Base-by-base conservation (phyloP, 2,888 invertebrate genomes). In the Plutella xylostella region DNA sequence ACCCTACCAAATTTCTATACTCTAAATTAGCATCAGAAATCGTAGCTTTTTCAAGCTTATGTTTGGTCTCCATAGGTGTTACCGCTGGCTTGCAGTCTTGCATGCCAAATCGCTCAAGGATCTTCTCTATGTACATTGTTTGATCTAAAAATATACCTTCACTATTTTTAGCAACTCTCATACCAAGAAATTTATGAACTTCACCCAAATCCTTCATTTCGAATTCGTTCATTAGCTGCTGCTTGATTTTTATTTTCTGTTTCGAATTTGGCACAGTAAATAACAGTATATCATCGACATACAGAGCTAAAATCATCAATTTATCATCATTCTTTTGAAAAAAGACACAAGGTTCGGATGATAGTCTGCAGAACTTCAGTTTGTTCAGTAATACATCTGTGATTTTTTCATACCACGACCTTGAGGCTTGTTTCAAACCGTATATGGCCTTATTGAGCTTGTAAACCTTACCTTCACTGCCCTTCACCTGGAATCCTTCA, bases 281-380 rank as follows among this genome's bases (percentile, higher is more conserved):
- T 18, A 41, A 41, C n/a, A n/a, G n/a, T n/a, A n/a, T n/a, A 41
- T 41, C 41, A 30, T 41, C 41, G 18, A 41, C 41, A 41, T 41
- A 41, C 3, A 41, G 5, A 17, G 17, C 11, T 30, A 41, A n/a
- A 12, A 41, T 30, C 18, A 14, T 41, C 17, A 18, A 4, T 4
- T 11, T 11, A 14, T 17, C 41, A 6, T 17, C 12, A 41, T 12
- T 18, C 18, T 4, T 30, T 28, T 4, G 9, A 41, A 15, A 41
- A 12, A 41, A 17, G n/a, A n/a, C n/a, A 30, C 41, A 41, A 4
- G 41, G 41, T 28, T 41, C 41, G n/a, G n/a, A n/a, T n/a, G n/a
- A n/a, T 18, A 18, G 18, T 18, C 18, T 28, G 2, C 11, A 19
- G 17, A 14, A 22, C 3, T 21, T 22, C 21, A n/a, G 22, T 6